A percentile compares a stretch with the other conserved stretches of the same genome.
Evolutionary conservation across 2,797 vertebrate species (phyloP).

Genomic region (Coluber constrictor): DNA sequence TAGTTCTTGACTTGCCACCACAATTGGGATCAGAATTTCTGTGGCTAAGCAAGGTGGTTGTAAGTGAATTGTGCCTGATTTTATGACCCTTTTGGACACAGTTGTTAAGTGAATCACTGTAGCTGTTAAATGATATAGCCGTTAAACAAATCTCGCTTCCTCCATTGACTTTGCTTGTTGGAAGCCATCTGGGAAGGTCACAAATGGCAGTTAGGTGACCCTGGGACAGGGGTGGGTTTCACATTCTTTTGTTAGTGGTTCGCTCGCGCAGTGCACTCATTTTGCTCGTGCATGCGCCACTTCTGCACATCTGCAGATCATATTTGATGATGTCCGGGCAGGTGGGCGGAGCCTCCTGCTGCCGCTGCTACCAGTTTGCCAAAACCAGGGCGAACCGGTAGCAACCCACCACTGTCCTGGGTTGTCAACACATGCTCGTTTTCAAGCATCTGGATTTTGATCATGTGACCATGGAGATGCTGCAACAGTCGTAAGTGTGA

Average conservation of each 20-base stretch:
- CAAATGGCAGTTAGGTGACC: not conserved
- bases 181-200: not conserved
- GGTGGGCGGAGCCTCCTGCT: too few relatives aligned
- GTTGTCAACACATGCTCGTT: not conserved
- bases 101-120: not conserved
- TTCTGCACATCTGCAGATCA: too few relatives aligned
- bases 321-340: too few relatives aligned
- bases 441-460: not conserved
- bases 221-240: not conserved
- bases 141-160: not conserved
- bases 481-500: not conserved
- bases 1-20: not conserved
- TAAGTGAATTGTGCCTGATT: not conserved
- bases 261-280: too few relatives aligned
- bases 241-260: too few relatives aligned
- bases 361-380: too few relatives aligned
- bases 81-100: not conserved
- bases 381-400: too few relatives aligned
- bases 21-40: not conserved
- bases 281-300: too few relatives aligned
- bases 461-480: not conserved
- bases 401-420: too few relatives aligned
- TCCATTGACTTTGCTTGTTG: not conserved
- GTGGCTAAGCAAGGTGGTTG: not conserved
- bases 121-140: not conserved